These are phyloP conservation scores for Zaprionus nigranus DNA, from an alignment of 1,140 invertebrate species.

Conservation along the genomic window DNA sequence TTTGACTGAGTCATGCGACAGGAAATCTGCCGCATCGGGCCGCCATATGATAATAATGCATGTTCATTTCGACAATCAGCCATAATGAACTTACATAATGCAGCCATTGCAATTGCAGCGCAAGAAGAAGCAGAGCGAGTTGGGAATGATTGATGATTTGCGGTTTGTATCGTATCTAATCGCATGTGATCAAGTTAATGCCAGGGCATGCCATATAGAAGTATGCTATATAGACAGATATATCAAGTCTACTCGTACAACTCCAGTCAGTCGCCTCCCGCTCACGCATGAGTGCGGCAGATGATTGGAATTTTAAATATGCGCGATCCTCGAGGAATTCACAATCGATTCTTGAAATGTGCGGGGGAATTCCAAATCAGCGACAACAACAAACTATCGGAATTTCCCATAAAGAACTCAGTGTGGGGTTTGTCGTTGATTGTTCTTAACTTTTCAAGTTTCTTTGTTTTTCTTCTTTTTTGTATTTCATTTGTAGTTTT, in stretches of 20 bases:
- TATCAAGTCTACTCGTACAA: not conserved
- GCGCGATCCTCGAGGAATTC: constrained; percentile 50
- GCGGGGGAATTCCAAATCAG: constrained; percentile 49
- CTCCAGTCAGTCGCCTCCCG: not conserved
- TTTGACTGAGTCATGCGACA: constrained; percentile 32
- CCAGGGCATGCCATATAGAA: constrained; percentile 48
- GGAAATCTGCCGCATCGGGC: constrained; percentile 14
- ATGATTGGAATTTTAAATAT: constrained; percentile 59
- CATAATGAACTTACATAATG: constrained; percentile 42
- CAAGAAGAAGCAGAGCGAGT: not conserved
- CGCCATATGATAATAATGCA: constrained; percentile 20
- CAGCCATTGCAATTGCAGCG: constrained; percentile 17
- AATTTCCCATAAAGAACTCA: constrained; percentile 38
- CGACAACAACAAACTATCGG: constrained; percentile 28
- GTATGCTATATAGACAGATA: not conserved
- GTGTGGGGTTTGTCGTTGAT: not conserved
- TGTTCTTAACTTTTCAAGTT: not conserved
- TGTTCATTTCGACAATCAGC: constrained; percentile 40
- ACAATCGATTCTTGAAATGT: constrained; percentile 38
- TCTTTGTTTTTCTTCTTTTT: not conserved
- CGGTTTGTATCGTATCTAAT: constrained; percentile 49
- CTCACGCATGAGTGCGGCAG: constrained; percentile 45
- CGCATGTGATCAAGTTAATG: constrained; percentile 58
- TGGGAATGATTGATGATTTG: constrained; percentile 60
- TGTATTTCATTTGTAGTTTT: not conserved